Percentiles rank a stretch among this genome's conserved stretches.
phyloP scores from a whole-genome alignment of 1,140 invertebrate genomes.

The Seison nebaliae region DNA sequence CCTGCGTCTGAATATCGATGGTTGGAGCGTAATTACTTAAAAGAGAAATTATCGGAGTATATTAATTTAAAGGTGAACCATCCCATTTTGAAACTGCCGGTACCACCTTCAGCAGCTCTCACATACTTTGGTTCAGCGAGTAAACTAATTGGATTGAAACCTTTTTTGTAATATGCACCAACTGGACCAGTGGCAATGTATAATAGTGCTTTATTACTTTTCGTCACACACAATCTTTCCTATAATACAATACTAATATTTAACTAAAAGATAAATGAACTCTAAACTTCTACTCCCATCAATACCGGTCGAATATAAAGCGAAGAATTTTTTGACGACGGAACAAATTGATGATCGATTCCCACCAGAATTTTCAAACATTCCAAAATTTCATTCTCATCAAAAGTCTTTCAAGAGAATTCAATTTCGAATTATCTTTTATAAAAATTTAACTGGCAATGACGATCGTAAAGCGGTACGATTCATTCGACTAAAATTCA shows the following conservation, averaged over 20 bases:
- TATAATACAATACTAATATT: slow-evolving; percentile 25
- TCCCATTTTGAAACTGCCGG: slow-evolving; percentile 73
- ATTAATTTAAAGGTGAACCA: too few species aligned
- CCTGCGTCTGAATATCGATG: slow-evolving; percentile 37
- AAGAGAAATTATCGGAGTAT: slow-evolving; percentile 15
- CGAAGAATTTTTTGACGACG: slow-evolving; percentile 51
- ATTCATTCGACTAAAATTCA: slow-evolving; percentile 80
- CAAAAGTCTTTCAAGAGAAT: slow-evolving; percentile 36
- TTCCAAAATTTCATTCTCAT: slow-evolving; percentile 54
- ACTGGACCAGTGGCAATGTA: slow-evolving; percentile 73
- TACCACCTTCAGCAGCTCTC: slow-evolving; percentile 77
- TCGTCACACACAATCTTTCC: slow-evolving; percentile 62
- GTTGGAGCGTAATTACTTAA: slow-evolving; percentile 36
- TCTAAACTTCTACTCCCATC: slow-evolving; percentile 74
- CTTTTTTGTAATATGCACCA: slow-evolving; percentile 55
- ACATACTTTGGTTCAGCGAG: slow-evolving; percentile 51
- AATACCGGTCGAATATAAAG: slow-evolving; percentile 82
- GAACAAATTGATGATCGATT: slow-evolving; percentile 90
- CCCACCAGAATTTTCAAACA: slow-evolving; percentile 56
- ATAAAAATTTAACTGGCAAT: slow-evolving; percentile 37
- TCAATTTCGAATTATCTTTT: neutral
- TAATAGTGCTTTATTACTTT: slow-evolving; percentile 52
- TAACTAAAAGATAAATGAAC: slow-evolving; percentile 7
- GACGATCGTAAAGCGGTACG: slow-evolving; percentile 50
- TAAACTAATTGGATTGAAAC: slow-evolving; percentile 45